Evolutionary conservation across 2,888 invertebrate species (phyloP).

Genomic region (Lissocephala sabroskyi): DNA sequence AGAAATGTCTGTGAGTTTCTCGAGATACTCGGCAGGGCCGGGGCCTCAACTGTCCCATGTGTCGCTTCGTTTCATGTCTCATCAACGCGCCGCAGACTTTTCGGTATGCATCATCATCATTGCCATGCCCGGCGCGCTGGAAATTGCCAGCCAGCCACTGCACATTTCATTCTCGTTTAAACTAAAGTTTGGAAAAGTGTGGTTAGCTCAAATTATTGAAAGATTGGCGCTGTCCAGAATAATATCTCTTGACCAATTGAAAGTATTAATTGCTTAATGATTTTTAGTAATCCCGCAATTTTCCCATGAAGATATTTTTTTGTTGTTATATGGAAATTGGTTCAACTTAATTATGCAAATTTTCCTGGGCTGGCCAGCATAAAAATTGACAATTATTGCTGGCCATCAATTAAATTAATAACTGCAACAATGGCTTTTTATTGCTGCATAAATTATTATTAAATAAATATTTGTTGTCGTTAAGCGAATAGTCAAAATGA

Average conservation of each 20-base stretch:
- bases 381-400: slow-evolving; percentile 21
- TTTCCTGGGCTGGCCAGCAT: slow-evolving; percentile 7
- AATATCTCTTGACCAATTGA: too few relatives aligned
- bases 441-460: slow-evolving; percentile 39
- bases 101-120: slow-evolving; percentile 39
- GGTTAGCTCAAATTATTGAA: too few relatives aligned
- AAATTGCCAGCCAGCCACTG: slow-evolving; percentile 11
- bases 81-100: slow-evolving; percentile 35
- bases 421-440: slow-evolving; percentile 33
- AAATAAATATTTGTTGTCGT: slow-evolving; percentile 24
- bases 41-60: slow-evolving; percentile 23
- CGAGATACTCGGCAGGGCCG: too few relatives aligned
- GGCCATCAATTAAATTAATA: slow-evolving; percentile 34
- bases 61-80: slow-evolving; percentile 51
- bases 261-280: neutral
- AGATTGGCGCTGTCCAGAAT: too few relatives aligned
- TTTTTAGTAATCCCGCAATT: neutral
- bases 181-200: slow-evolving; percentile 13
- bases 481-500: too few relatives aligned
- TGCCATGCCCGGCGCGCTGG: neutral
- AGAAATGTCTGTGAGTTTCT: slow-evolving; percentile 24
- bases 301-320: neutral
- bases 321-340: neutral
- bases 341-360: slow-evolving; percentile 31
- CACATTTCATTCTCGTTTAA: slow-evolving; percentile 34